Evolutionary conservation across 1,140 invertebrate genomes (phyloP).

Genomic region (Drosophila oshimai): DNA sequence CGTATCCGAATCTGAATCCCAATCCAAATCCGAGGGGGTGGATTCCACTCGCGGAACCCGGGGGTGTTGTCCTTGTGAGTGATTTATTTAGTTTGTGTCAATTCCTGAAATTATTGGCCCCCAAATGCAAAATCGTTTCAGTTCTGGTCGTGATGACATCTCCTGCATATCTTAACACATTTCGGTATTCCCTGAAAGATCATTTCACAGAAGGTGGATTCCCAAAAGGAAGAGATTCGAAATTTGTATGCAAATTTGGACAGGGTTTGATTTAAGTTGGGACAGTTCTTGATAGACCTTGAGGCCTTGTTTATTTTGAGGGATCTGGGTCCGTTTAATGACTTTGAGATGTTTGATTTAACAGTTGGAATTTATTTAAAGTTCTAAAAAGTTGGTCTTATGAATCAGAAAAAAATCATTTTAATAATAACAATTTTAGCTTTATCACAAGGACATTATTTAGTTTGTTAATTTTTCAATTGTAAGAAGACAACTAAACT

Average conservation of each 20-base stretch:
- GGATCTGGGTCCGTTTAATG: neutral
- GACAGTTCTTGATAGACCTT: neutral
- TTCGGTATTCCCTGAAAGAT: conserved; percentile 60
- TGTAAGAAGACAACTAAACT: too few species aligned
- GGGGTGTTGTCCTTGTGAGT: conserved; percentile 50
- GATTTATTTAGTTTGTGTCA: conserved; percentile 79
- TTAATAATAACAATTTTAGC: too few species aligned
- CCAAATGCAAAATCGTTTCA: conserved; percentile 40
- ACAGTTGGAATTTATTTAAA: neutral
- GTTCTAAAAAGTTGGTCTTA: too few species aligned
- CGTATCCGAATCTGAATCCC: neutral
- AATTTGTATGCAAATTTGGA: conserved; percentile 18
- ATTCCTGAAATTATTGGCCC: conserved; percentile 76
- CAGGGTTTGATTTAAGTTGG: neutral
- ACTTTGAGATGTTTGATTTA: neutral
- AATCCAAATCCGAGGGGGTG: neutral
- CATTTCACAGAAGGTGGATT: conserved; percentile 27
- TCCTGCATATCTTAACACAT: conserved; percentile 78
- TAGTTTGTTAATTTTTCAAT: too few species aligned
- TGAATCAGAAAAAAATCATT: too few species aligned
- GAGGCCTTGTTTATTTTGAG: neutral
- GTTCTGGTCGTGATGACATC: conserved; percentile 57
- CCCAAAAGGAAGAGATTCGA: neutral
- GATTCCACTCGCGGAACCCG: conserved; percentile 15
- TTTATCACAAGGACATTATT: too few species aligned